A percentile compares a stretch with the other conserved stretches of the same genome.
Conservation (phyloP, 2,888 invertebrate species). For the Schizotus pectinicornis region DNA sequence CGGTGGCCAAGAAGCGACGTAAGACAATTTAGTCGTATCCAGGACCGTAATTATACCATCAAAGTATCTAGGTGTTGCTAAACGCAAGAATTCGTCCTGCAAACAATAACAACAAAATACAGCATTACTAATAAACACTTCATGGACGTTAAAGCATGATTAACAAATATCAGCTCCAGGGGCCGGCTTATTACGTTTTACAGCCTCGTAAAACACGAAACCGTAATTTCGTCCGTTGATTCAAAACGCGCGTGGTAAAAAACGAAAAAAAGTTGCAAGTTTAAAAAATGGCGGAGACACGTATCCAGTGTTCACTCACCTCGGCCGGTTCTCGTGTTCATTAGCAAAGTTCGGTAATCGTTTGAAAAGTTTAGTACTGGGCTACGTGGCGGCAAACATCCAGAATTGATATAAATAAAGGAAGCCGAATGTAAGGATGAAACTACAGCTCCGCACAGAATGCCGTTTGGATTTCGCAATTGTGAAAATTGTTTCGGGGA, state of each 20-base stretch:
- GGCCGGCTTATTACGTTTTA: slow-evolving; percentile 21
- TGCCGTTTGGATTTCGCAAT: background rate
- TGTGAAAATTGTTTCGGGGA: no score
- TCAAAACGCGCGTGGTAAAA: slow-evolving; percentile 6
- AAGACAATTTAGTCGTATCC: no score
- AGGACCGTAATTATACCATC: no score
- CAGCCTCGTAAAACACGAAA: slow-evolving; percentile 20
- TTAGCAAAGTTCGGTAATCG: slow-evolving; percentile 22
- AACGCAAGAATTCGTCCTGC: background rate
- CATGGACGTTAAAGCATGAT: slow-evolving; percentile 20
- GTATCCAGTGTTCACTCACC: slow-evolving; percentile 7
- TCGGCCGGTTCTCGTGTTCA: slow-evolving; percentile 17
- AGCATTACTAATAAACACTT: slow-evolving; percentile 26
- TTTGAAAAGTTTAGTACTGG: slow-evolving; percentile 12
- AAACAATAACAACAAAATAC: slow-evolving; percentile 13
- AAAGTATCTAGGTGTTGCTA: no score
- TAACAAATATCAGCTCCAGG: slow-evolving; percentile 23
- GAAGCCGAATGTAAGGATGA: slow-evolving; percentile 5
- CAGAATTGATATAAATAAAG: slow-evolving; percentile 14
- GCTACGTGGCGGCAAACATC: slow-evolving; percentile 21
- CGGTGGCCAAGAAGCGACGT: no score
- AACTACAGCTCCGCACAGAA: slow-evolving; percentile 8
- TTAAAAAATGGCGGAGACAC: no score
- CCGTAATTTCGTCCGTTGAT: slow-evolving; percentile 13
- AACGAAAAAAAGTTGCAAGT: slow-evolving; percentile 6